phyloP scores from a whole-genome alignment of 2,888 invertebrate species.

The Ellobium chinense region DNA sequence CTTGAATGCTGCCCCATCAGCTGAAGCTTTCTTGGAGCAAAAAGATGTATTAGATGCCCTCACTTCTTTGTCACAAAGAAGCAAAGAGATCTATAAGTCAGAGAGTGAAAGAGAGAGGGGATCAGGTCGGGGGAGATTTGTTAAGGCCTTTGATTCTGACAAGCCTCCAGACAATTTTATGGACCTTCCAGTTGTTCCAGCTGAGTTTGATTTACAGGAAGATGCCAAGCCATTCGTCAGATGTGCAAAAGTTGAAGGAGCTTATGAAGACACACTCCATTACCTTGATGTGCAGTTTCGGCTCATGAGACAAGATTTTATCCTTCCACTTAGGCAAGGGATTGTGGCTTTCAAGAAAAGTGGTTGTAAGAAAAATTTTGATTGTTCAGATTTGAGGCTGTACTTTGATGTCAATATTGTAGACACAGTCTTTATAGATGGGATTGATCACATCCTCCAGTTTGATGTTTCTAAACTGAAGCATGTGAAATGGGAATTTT shows the following conservation, averaged over 20 bases:
- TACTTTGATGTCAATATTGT: constrained; percentile 55
- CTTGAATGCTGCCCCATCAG: neutral
- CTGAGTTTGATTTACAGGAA: constrained; percentile 69
- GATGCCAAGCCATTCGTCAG: constrained; percentile 80
- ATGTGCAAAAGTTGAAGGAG: constrained; percentile 64
- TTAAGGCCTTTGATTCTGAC: neutral
- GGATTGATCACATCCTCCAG: constrained; percentile 33
- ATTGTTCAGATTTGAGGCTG: constrained; percentile 12
- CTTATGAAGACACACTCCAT: constrained; percentile 18
- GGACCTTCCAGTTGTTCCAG: constrained; percentile 76
- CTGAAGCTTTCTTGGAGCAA: neutral
- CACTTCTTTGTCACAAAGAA: neutral
- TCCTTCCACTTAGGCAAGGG: constrained; percentile 20
- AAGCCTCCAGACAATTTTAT: constrained; percentile 80
- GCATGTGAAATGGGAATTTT: constrained; percentile 78
- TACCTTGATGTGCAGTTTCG: constrained; percentile 35
- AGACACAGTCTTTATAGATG: constrained; percentile 7
- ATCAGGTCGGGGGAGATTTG: neutral
- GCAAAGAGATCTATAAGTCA: neutral
- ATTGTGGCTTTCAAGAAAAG: constrained; percentile 14
- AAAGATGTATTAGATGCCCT: neutral
- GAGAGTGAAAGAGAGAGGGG: neutral
- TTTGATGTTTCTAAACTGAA: constrained; percentile 44
- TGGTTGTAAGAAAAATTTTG: constrained; percentile 15
- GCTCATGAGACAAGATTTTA: constrained; percentile 34